Evolutionary conservation across 2,797 vertebrate species (phyloP).

Genomic region (Pseudopleuronectes americanus): DNA sequence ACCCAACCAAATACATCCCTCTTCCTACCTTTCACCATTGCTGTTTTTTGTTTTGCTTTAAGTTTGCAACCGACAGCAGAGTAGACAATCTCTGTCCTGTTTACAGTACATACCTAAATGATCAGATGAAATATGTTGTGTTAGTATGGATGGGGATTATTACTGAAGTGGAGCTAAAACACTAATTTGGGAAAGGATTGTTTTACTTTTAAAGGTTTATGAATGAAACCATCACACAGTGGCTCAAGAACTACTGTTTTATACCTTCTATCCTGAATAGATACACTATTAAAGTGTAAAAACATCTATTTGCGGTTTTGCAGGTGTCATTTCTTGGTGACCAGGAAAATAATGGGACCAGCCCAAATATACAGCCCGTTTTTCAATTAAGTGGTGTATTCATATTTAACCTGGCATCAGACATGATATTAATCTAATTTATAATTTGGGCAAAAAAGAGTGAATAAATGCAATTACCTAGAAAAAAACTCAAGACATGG

Average conservation of each 20-base stretch:
- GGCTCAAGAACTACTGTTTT: not conserved
- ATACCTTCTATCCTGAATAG: not conserved
- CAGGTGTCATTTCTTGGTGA: not conserved
- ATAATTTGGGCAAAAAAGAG: not conserved
- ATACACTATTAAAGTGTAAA: not conserved
- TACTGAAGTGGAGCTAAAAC: too few species aligned
- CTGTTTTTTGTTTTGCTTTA: too few species aligned
- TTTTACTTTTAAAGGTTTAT: not conserved
- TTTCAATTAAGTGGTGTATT: not conserved
- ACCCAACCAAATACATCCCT: too few species aligned
- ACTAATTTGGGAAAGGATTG: too few species aligned
- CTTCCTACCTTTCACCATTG: too few species aligned
- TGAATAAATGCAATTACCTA: not conserved
- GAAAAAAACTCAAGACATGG: conserved; percentile 5
- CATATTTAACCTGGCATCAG: not conserved
- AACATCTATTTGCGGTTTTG: not conserved
- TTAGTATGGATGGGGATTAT: too few species aligned
- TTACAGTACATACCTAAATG: too few species aligned
- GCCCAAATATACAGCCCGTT: not conserved
- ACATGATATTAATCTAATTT: not conserved
- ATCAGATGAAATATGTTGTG: too few species aligned
- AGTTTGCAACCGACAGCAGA: too few species aligned
- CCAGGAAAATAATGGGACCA: not conserved
- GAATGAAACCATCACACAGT: not conserved
- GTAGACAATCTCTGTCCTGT: too few species aligned